Conservation (phyloP, 30 jellyfish, hydroid and myxozoan species). For the Chironex yamaguchii region DNA sequence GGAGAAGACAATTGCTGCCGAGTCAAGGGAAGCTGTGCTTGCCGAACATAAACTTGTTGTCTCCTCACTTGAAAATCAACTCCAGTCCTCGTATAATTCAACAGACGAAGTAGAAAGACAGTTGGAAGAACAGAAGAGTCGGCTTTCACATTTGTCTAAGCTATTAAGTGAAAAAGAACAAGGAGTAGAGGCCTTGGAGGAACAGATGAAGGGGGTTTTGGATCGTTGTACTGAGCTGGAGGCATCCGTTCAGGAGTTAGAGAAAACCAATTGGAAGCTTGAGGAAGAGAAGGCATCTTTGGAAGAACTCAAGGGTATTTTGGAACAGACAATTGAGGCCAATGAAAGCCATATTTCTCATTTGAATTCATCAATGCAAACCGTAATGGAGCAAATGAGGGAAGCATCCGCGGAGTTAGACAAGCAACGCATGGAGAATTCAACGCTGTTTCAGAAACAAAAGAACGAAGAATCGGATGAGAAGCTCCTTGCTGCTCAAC, state of each 20-base stretch:
- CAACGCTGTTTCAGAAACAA: slow-evolving; percentile 16
- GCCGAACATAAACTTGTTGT: background rate
- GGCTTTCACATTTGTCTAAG: background rate
- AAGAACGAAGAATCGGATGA: background rate
- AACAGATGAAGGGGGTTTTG: slow-evolving; percentile 52
- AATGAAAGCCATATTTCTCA: slow-evolving; percentile 68
- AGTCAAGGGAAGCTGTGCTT: slow-evolving; percentile 65
- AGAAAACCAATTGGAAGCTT: slow-evolving; percentile 20
- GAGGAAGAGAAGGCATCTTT: slow-evolving; percentile 53
- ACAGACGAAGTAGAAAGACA: background rate
- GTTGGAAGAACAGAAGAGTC: background rate
- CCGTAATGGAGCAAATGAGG: no score
- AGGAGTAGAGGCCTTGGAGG: slow-evolving; percentile 38
- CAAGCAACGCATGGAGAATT: background rate
- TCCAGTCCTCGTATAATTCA: background rate
- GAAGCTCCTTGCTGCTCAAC: background rate
- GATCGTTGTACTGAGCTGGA: slow-evolving; percentile 78
- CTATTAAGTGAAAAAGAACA: slow-evolving; percentile 16
- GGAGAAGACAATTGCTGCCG: slow-evolving; percentile 79
- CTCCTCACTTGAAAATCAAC: background rate
- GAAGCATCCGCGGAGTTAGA: slow-evolving; percentile 35
- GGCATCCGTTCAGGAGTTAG: slow-evolving; percentile 55
- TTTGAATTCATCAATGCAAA: no score
- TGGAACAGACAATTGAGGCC: slow-evolving; percentile 81
- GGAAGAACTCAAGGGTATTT: slow-evolving; percentile 69